Base-by-base conservation (phyloP, 2,797 vertebrate species). In the Antrozous pallidus region DNA sequence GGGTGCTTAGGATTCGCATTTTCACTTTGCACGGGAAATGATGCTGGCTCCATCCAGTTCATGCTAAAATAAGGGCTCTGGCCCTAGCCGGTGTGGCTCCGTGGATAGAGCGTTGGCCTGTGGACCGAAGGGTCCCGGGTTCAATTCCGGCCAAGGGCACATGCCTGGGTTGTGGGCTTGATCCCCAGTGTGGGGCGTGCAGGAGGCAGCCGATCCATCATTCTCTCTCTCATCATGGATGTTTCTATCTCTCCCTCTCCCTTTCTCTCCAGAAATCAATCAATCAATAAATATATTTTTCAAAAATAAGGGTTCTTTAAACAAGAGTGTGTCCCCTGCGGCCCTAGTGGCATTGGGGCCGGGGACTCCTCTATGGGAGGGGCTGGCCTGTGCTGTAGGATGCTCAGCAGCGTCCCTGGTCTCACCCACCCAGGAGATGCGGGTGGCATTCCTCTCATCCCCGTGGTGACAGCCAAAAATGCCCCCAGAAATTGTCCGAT, bases 11-110 rank as follows among this genome's bases (percentile, higher is more conserved):
- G 63, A 22, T 18, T 38, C 77, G 24, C 5, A 80, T 14, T 20
- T n/a, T 82, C 26, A 24, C 75, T 87, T 81, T 70, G 14, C 31
- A 31, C 1, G 6, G 16, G n/a, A 38, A 47, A 33, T 1, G 31
- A 22, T 18, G 36, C 28, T 38, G 28, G 61, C 8, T 58, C 40
- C n/a, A 22, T 77, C 45, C 12, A 42, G 31, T 92, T 56, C 26
- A 20, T 45, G 81, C 82, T 54, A 82, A 95, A 93, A 67, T 84
- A 3, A 45, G 31, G n/a, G n/a, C n/a, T n/a, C n/a, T n/a, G n/a
- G n/a, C n/a, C n/a, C n/a, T n/a, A n/a, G n/a, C n/a, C n/a, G n/a
- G n/a, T n/a, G n/a, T n/a, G n/a, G n/a, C n/a, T n/a, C n/a, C n/a
- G n/a, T n/a, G n/a, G n/a, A n/a, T n/a, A n/a, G n/a, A n/a, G n/a